A percentile compares a stretch with the other conserved stretches of the same genome.
Conservation (phyloP, 2,888 invertebrate genomes). For the Eristalinus sepulchralis region DNA sequence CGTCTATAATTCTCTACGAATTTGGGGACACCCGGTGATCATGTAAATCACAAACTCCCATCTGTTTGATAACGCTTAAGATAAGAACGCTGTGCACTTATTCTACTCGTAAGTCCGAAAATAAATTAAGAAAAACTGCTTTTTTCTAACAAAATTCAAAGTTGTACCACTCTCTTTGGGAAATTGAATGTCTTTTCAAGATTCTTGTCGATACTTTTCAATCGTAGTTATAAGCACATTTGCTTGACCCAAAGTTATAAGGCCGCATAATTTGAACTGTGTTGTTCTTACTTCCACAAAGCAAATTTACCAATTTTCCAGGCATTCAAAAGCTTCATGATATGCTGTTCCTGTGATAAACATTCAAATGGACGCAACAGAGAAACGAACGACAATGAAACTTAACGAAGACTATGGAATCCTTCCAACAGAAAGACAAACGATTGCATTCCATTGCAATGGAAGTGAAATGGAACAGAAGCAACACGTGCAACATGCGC, state of each 20-base stretch:
- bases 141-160: too few relatives aligned
- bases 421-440: neutral
- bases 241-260: neutral
- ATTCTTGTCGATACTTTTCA: neutral
- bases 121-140: too few relatives aligned
- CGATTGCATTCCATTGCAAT: neutral
- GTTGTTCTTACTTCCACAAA: neutral
- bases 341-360: neutral
- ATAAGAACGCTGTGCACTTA: too few relatives aligned
- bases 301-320: neutral
- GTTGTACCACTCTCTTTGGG: neutral
- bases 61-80: too few relatives aligned
- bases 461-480: conserved; percentile 15
- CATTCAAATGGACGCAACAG: neutral
- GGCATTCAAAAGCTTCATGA: neutral
- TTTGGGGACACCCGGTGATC: too few relatives aligned
- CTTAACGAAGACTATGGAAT: conserved; percentile 28
- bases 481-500: conserved; percentile 45
- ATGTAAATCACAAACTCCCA: too few relatives aligned
- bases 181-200: neutral
- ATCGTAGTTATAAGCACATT: neutral
- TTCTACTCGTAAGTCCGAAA: too few relatives aligned
- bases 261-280: neutral
- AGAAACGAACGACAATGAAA: neutral
- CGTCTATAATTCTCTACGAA: too few relatives aligned